phyloP scores from a whole-genome alignment of 2,888 invertebrate genomes.

The Marronus borbonicus region DNA sequence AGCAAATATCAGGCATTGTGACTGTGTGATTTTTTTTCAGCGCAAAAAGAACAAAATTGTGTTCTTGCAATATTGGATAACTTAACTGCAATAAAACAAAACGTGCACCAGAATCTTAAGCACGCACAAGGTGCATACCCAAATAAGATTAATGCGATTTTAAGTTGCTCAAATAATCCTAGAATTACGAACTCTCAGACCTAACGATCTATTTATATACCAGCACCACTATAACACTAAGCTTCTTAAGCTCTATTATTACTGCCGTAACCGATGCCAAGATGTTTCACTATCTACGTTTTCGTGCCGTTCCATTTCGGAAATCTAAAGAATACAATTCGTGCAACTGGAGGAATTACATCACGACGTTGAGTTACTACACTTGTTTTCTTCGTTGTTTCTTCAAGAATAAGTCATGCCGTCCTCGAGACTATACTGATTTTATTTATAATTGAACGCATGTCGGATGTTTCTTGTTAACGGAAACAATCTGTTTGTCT shows the following conservation, averaged over 20 bases:
- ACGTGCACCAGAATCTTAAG: not conserved
- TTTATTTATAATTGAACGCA: slow-evolving; percentile 39
- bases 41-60: no score
- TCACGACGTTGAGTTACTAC: slow-evolving; percentile 12
- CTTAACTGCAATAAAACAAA: no score
- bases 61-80: no score
- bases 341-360: slow-evolving; percentile 27
- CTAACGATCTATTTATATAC: slow-evolving; percentile 37
- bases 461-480: slow-evolving; percentile 33
- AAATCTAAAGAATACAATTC: not conserved
- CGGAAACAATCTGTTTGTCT: slow-evolving; percentile 30
- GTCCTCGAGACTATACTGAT: not conserved
- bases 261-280: slow-evolving; percentile 2
- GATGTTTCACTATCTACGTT: slow-evolving; percentile 4
- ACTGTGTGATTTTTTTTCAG: no score
- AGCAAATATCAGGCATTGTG: no score
- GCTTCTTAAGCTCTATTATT: slow-evolving; percentile 35
- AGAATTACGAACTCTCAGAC: slow-evolving; percentile 26
- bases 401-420: slow-evolving; percentile 31
- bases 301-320: not conserved
- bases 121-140: not conserved
- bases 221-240: slow-evolving; percentile 16
- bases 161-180: not conserved
- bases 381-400: slow-evolving; percentile 23
- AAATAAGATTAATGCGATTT: slow-evolving; percentile 3